Evolutionary conservation across 1,140 invertebrate genomes (phyloP).

Genomic region (Neodiprion fabricii): DNA sequence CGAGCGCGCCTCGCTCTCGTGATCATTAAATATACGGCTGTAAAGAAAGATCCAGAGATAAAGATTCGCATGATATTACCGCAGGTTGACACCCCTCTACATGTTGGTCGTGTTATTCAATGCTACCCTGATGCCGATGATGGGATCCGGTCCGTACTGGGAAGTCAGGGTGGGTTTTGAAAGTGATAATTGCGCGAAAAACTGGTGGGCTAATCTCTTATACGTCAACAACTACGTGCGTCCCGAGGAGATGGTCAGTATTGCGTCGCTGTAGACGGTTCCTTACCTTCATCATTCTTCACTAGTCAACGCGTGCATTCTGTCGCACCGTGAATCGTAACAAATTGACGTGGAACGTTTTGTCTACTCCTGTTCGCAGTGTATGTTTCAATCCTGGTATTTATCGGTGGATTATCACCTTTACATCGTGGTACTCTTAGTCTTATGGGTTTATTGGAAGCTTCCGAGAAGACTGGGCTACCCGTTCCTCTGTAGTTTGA

Average conservation of each 20-base stretch:
- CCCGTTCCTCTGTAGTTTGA: slow-evolving; percentile 29
- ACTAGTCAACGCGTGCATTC: too few species aligned
- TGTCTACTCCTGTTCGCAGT: slow-evolving; percentile 52
- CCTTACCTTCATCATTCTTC: too few species aligned
- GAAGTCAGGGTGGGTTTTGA: slow-evolving; percentile 34
- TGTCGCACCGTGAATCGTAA: too few species aligned
- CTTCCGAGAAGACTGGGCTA: slow-evolving; percentile 45
- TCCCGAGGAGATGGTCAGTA: slow-evolving; percentile 39
- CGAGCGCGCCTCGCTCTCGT: too few species aligned
- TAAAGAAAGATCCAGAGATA: too few species aligned
- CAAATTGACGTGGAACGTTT: too few species aligned
- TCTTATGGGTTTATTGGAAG: slow-evolving; percentile 57
- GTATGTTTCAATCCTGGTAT: slow-evolving; percentile 66
- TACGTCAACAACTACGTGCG: slow-evolving; percentile 66
- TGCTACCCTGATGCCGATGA: slow-evolving; percentile 40
- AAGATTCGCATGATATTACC: too few species aligned
- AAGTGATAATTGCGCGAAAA: slow-evolving; percentile 49
- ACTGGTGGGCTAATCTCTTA: slow-evolving; percentile 67
- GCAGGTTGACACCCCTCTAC: slow-evolving; percentile 55
- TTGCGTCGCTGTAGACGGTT: too few species aligned
- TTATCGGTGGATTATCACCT: slow-evolving; percentile 65
- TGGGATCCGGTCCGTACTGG: slow-evolving; percentile 52
- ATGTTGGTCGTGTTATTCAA: slow-evolving; percentile 48
- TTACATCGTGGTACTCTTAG: slow-evolving; percentile 57
- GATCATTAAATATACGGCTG: too few species aligned